A percentile compares a stretch with the other conserved stretches of the same genome.
Evolutionary conservation across 2,888 invertebrate genomes (phyloP).

Genomic region (Rhimphoctona megacephalus): DNA sequence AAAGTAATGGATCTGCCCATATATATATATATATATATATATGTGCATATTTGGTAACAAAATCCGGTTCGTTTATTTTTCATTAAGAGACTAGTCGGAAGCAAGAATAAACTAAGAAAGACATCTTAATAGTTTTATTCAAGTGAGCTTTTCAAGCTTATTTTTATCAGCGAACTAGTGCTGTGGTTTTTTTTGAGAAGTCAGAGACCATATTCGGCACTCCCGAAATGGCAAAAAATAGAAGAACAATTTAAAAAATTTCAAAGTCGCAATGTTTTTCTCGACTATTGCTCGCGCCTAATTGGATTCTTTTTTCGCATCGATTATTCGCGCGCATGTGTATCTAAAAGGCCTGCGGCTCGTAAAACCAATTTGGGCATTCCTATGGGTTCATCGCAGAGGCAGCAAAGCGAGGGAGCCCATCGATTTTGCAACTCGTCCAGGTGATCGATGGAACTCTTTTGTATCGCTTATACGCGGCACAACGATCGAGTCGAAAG

Average conservation of each 20-base stretch:
- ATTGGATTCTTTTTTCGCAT: constrained; percentile 82
- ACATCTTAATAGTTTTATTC: background rate
- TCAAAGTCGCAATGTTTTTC: constrained; percentile 63
- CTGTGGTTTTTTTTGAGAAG: background rate
- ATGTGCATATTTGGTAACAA: constrained; percentile 6
- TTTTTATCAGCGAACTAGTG: background rate
- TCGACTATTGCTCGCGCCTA: constrained; percentile 82
- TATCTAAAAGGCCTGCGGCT: constrained; percentile 74
- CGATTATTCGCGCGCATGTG: constrained; percentile 75
- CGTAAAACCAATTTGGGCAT: constrained; percentile 81
- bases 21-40: background rate
- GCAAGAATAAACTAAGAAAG: constrained; percentile 4
- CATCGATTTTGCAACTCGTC: constrained; percentile 47
- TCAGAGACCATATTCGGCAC: constrained; percentile 3
- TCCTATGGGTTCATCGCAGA: constrained; percentile 68
- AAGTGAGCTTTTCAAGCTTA: constrained; percentile 17
- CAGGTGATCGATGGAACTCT: constrained; percentile 75
- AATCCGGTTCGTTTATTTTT: constrained; percentile 34
- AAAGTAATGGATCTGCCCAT: too few relatives aligned
- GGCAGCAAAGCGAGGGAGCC: constrained; percentile 49
- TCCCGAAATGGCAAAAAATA: constrained; percentile 28
- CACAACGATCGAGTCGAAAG: constrained; percentile 32
- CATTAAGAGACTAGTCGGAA: constrained; percentile 37
- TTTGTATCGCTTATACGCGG: constrained; percentile 43
- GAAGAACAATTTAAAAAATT: constrained; percentile 56